Conservation (phyloP, 2,113 vertebrate genomes). For the Lagopus leucura region DNA sequence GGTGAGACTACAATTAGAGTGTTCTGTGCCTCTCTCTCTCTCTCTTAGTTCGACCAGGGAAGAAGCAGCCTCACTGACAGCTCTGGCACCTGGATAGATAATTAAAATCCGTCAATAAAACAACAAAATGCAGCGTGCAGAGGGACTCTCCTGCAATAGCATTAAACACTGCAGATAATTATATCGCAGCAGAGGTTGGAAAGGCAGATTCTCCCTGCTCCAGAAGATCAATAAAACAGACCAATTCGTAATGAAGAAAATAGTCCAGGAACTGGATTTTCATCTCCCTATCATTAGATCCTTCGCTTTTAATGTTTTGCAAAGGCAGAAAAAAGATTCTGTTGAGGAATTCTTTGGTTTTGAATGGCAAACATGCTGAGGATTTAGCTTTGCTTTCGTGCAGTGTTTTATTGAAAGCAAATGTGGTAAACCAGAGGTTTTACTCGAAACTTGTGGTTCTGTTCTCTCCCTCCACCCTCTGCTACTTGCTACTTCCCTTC, state of each 20-base stretch:
- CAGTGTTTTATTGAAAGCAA: neutral
- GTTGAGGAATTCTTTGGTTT: conserved; percentile 53
- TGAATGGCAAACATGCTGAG: neutral
- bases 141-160: neutral
- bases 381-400: conserved; percentile 11
- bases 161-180: conserved; percentile 45
- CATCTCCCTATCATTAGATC: conserved; percentile 39
- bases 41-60: conserved; percentile 20
- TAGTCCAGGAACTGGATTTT: conserved; percentile 32
- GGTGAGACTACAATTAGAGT: neutral
- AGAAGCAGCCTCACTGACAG: conserved; percentile 26
- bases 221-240: conserved; percentile 43
- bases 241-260: conserved; percentile 46
- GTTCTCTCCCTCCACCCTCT: neutral
- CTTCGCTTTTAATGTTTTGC: conserved; percentile 29
- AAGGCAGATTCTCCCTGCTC: conserved; percentile 13
- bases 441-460: neutral
- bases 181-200: neutral
- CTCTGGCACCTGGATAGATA: conserved; percentile 30
- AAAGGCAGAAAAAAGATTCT: neutral
- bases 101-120: conserved; percentile 60
- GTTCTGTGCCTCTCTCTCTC: neutral
- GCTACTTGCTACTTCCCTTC: neutral
- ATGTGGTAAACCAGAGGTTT: neutral
- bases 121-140: conserved; percentile 39